phyloP scores from a whole-genome alignment of 2,888 invertebrate genomes.

The Eledone cirrhosa region DNA sequence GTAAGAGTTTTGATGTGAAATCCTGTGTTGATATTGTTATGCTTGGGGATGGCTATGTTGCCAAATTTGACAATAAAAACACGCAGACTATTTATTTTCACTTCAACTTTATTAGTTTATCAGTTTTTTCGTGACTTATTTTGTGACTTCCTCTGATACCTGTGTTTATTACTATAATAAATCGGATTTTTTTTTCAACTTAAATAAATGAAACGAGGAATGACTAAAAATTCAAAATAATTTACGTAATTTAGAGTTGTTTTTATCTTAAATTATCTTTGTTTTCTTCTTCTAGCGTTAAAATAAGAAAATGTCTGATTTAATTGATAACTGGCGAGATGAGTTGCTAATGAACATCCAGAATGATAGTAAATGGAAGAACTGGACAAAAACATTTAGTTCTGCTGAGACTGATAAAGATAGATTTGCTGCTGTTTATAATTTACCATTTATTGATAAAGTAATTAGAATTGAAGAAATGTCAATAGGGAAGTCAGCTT shows the following conservation, averaged over 20 bases:
- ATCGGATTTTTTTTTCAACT: too few species aligned
- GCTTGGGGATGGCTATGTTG: too few species aligned
- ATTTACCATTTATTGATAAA: conserved; percentile 43
- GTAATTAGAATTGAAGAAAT: conserved; percentile 40
- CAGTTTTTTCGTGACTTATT: too few species aligned
- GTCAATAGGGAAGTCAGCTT: conserved; percentile 50
- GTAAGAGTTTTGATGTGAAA: too few species aligned
- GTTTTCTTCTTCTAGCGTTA: not conserved
- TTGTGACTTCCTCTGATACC: too few species aligned
- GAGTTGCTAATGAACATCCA: not conserved
- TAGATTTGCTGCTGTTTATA: conserved; percentile 42
- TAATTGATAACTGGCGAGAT: conserved; percentile 8
- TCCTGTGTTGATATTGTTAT: too few species aligned
- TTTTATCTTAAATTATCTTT: not conserved
- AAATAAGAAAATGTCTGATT: conserved; percentile 9
- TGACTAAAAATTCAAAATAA: too few species aligned
- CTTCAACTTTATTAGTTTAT: too few species aligned
- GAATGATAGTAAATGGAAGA: not conserved
- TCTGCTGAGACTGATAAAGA: conserved; percentile 44
- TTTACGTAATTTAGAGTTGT: not conserved
- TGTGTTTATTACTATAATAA: too few species aligned
- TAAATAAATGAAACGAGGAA: too few species aligned
- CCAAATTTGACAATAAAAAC: too few species aligned
- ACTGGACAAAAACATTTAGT: conserved; percentile 37
- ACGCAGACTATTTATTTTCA: too few species aligned